phyloP scores from a whole-genome alignment of 2,797 vertebrate genomes.

The Todus mexicanus region DNA sequence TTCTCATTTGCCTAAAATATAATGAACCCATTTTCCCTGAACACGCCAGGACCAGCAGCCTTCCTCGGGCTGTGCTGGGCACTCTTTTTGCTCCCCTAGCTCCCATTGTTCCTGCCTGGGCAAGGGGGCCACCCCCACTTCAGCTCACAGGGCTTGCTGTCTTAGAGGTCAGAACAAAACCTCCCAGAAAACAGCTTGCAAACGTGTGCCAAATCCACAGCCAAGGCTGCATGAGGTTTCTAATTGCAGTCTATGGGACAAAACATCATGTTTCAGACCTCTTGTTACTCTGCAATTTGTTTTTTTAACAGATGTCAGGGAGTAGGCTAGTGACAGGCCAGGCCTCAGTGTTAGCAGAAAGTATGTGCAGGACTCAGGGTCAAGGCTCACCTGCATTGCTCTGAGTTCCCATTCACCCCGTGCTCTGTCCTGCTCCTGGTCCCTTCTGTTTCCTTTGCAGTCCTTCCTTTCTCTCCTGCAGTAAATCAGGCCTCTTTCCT shows the following conservation, averaged over 20 bases:
- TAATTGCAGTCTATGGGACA: background rate
- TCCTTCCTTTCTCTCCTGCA: background rate
- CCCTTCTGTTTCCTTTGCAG: background rate
- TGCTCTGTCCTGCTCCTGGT: fast-evolving
- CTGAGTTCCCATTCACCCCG: background rate
- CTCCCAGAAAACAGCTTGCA: background rate
- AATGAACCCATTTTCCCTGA: constrained; percentile 18
- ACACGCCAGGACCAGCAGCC: background rate
- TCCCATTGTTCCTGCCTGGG: background rate
- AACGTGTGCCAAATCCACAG: background rate
- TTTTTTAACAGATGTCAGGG: background rate
- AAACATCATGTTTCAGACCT: background rate
- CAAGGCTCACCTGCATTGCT: background rate
- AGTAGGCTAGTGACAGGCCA: background rate
- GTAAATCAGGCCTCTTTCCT: background rate
- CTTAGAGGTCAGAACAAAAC: background rate
- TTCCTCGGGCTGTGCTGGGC: background rate
- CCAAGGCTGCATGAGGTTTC: background rate
- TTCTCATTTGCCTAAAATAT: constrained; percentile 34
- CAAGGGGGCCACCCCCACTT: background rate
- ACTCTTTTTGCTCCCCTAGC: background rate
- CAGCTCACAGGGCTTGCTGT: background rate
- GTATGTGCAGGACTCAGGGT: fast-evolving
- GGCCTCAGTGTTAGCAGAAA: background rate
- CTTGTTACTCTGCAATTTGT: background rate